Evolutionary conservation across 2,888 invertebrate genomes (phyloP), one percentile per base, ranked within the genome.

Genomic region (Clitarchus hookeri): DNA sequence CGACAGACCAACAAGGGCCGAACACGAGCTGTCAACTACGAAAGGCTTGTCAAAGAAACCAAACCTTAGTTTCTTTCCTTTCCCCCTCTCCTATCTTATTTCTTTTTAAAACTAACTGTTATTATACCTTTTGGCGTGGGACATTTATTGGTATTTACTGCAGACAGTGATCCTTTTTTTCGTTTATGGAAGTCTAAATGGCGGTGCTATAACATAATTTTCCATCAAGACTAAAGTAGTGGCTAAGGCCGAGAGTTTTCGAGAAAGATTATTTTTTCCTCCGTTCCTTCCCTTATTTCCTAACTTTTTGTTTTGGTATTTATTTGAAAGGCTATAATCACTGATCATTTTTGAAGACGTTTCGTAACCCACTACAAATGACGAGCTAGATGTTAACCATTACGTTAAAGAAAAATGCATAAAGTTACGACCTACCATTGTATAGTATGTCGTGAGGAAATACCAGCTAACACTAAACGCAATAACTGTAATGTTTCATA

Each of bases 141-240:
- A 87, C 87, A 82, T 87, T 87, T 87, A 87, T 87, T 86, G 87
- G 87, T 87, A 87, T 87, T 87, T 87, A 87, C 87, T 87, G 80
- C 87, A 48, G 26, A 25, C 65, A 82, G 85, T 85, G 85, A 87
- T 85, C 85, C 84, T 86, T 86, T 86, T 78, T 84, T 78, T 84
- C 36, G 48, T 79, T 82, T 48, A 26, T 48, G 85, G 83, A 85
- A 86, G 85, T 85, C 85, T 84, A 87, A 86, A 87, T 86, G 87
- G 83, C 86, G 84, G 84, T 53, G 86, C 86, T 84, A 86, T 86
- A 86, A 86, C 86, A 86, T 86, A 79, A 86, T 86, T 86, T 78
- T 80, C 84, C 86, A 86, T 86, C 86, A 86, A 86, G 84, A 84
- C 78, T 84, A 86, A 86, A 48, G 78, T 84, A 79, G 84, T 84